Evolutionary conservation across 2,113 vertebrate genomes (phyloP), one percentile per base, ranked within the genome.

Genomic region (Eclectus roratus): DNA sequence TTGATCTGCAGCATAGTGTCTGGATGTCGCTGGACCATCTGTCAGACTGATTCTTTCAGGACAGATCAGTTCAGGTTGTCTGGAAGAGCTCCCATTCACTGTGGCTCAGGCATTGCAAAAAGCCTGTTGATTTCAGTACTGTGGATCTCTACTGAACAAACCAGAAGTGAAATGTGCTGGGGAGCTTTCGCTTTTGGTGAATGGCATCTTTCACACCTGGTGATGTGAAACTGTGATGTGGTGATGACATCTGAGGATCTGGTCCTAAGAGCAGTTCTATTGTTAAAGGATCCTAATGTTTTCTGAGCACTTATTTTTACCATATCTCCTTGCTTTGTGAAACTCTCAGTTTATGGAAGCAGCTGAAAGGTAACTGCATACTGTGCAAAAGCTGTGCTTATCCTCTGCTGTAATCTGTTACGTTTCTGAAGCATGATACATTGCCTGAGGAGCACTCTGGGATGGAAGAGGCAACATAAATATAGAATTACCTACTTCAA

Each of bases 371-470:
- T 79, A 53, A 20, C 41, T 77, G 35, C 11, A 13, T 27, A 1
- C 39, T 44, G 44, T 82, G 28, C 33, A 69, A 72, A 86, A 65
- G 39, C 43, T 39, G 15, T 52, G 18, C 21, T 84, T 37, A 10
- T n/a, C 37, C 10, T 94, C 47, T 65, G 44, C 74, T 88, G 3
- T 64, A 41, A 49, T 71, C 52, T 27, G 53, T 74, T 61, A 11
- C 0, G 0, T 55, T 82, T 77, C 63, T 80, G 68, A 94, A 80
- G 47, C 20, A 31, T 24, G 27, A 13, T 71, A 5, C 0, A 0
- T 33, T 74, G 50, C 47, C 56, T 15, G 7, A 72, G 68, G 60
- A 91, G 58, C 31, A 56, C 33, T 70, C 58, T 61, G 68, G 50
- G n/a, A 11, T 66, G 37, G 61, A 82, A 87, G 39, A 63, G 37